Conservation (phyloP, 2,113 vertebrate genomes). For the Lichenostomus cassidix region DNA sequence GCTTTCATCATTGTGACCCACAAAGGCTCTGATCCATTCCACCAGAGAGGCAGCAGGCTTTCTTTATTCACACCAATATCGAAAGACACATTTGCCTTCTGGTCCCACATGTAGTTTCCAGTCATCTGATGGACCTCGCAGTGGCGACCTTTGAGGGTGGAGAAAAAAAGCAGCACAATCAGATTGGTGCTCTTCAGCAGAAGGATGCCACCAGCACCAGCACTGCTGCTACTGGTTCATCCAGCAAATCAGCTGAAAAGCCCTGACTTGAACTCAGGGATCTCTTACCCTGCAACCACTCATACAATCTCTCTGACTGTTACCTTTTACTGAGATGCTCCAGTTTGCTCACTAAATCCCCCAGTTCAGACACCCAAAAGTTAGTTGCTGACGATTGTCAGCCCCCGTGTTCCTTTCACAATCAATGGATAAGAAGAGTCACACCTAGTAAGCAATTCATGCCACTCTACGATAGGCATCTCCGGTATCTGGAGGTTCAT, state of each 20-base stretch:
- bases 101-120: slow-evolving; percentile 97
- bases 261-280: not conserved
- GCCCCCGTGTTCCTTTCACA: not conserved
- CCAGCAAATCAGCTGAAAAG: not conserved
- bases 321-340: not conserved
- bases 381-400: not conserved
- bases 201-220: not conserved
- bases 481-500: not conserved
- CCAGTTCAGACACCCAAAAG: not conserved
- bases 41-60: slow-evolving; percentile 90
- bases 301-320: not conserved
- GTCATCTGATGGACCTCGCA: slow-evolving; percentile 91
- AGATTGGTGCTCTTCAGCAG: not conserved
- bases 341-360: not conserved
- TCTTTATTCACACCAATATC: slow-evolving; percentile 88
- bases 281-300: not conserved
- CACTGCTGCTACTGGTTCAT: not conserved
- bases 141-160: slow-evolving; percentile 80
- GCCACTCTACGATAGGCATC: not conserved
- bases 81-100: slow-evolving; percentile 81
- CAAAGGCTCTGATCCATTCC: slow-evolving; percentile 92
- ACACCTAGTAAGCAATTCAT: not conserved
- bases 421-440: not conserved
- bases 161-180: not conserved
- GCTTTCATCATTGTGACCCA: slow-evolving; percentile 92